A percentile compares a stretch with the other conserved stretches of the same genome.
Evolutionary conservation across 2,797 vertebrate species (phyloP).

Genomic region (Pantherophis alleghaniensis): DNA sequence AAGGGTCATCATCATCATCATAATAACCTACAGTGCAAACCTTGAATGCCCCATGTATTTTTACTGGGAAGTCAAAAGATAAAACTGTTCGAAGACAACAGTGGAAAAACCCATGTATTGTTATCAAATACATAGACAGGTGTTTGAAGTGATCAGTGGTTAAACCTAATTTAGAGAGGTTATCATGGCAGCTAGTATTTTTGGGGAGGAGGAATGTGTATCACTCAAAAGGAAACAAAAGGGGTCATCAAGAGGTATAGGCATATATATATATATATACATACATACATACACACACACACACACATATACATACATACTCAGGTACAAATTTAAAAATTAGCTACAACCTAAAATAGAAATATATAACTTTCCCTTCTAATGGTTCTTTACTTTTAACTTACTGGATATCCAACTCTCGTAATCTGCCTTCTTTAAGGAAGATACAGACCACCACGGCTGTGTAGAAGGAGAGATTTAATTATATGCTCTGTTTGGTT

Average conservation of each 20-base stretch:
- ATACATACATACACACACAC: too few relatives aligned
- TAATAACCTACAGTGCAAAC: neutral
- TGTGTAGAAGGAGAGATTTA: neutral
- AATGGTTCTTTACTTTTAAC: neutral
- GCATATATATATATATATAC: neutral
- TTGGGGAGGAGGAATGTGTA: neutral
- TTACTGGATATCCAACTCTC: neutral
- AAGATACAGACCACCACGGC: neutral
- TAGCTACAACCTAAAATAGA: neutral
- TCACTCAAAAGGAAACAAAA: neutral
- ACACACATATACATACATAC: neutral
- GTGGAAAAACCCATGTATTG: neutral
- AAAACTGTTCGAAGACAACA: neutral
- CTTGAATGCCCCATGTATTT: neutral
- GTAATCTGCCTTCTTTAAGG: neutral
- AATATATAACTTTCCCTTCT: neutral
- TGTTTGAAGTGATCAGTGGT: neutral
- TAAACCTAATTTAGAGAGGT: neutral
- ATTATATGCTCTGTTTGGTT: neutral
- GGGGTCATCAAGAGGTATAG: neutral
- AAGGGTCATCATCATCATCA: neutral
- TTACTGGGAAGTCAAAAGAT: neutral
- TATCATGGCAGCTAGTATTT: neutral
- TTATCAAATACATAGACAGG: neutral
- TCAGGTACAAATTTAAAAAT: neutral